These are phyloP conservation scores for Trematomus bernacchii DNA, from an alignment of 2,797 vertebrate genomes.

Conservation along the genomic window DNA sequence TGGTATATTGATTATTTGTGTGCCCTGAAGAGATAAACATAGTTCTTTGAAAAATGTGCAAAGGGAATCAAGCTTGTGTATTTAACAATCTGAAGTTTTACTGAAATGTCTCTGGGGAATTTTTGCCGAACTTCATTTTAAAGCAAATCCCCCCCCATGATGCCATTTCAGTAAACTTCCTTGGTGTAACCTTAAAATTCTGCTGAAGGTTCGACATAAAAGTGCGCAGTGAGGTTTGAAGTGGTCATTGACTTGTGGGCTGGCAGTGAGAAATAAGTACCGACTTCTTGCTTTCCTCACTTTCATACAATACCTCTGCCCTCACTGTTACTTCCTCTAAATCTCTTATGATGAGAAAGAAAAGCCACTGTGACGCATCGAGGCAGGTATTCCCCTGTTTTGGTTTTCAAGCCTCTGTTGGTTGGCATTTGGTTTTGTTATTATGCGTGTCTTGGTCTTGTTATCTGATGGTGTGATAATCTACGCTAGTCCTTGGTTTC, in stretches of 20 bases:
- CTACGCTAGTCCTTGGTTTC: accelerated
- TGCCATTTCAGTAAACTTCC: background rate
- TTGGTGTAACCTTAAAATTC: background rate
- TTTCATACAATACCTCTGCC: too few relatives aligned
- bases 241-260: background rate
- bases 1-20: background rate
- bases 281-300: background rate
- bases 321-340: background rate
- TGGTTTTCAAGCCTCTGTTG: background rate
- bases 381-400: background rate
- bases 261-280: background rate
- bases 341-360: background rate
- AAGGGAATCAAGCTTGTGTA: background rate
- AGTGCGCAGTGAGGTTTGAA: background rate
- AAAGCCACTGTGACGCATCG: background rate
- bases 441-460: accelerated
- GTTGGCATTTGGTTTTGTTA: background rate
- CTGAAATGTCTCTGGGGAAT: background rate
- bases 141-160: background rate
- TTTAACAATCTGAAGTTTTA: background rate
- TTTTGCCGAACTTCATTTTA: background rate
- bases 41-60: background rate
- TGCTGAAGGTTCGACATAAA: background rate
- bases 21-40: background rate
- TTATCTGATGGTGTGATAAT: background rate